These are phyloP conservation scores for Anarhynchus alexandrinus DNA, from an alignment of 2,113 vertebrate genomes.

Conservation along the genomic window DNA sequence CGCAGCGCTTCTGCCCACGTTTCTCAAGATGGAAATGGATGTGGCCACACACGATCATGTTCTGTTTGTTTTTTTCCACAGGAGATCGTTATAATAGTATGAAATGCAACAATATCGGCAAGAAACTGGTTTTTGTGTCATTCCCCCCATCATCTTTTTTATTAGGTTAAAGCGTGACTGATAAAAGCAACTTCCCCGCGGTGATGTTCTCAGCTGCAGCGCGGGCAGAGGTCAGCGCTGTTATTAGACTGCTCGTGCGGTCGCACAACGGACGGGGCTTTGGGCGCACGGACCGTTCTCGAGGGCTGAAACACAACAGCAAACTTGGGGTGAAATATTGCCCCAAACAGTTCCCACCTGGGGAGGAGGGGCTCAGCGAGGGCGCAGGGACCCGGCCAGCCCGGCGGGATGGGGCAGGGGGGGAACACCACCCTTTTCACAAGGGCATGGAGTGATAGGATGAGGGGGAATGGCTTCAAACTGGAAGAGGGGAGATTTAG, in stretches of 20 bases:
- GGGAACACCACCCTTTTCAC: too few species aligned
- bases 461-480: too few species aligned
- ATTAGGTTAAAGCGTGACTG: background rate
- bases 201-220: background rate
- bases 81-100: background rate
- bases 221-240: background rate
- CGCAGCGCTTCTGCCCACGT: fast-evolving
- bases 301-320: background rate
- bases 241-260: fast-evolving
- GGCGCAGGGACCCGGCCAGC: background rate
- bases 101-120: slow-evolving; percentile 9
- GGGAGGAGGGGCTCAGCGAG: too few species aligned
- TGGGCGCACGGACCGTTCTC: fast-evolving
- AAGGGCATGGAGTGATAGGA: too few species aligned
- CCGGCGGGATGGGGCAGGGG: background rate
- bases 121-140: background rate
- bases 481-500: too few species aligned
- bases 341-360: fast-evolving
- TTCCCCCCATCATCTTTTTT: background rate
- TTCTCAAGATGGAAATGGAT: background rate
- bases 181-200: background rate
- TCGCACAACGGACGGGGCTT: fast-evolving
- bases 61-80: background rate
- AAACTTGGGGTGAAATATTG: background rate
- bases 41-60: background rate